Conservation (phyloP, 2,797 vertebrate species). For the Carcharodon carcharias region DNA sequence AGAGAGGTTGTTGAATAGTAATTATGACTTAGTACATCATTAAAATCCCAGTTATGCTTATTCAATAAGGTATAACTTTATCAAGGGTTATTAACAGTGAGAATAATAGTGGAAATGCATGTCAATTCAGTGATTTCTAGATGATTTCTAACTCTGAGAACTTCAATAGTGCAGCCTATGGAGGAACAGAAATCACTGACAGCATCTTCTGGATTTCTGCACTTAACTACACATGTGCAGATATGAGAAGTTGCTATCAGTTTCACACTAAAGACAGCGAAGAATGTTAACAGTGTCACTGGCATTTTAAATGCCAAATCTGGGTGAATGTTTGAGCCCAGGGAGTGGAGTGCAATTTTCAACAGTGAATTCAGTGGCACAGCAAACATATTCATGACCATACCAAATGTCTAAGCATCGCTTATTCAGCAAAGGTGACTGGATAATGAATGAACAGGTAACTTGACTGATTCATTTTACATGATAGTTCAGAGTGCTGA, state of each 20-base stretch:
- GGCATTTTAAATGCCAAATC: neutral
- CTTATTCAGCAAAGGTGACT: neutral
- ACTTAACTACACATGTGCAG: neutral
- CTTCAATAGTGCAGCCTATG: neutral
- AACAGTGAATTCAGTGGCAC: neutral
- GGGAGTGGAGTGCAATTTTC: neutral
- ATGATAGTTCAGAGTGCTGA: neutral
- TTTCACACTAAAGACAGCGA: neutral
- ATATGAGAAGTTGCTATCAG: neutral
- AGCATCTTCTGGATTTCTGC: neutral
- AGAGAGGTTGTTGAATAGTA: neutral
- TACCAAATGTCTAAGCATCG: neutral
- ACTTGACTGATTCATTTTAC: neutral
- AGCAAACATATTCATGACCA: neutral
- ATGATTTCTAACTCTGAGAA: neutral
- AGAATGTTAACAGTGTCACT: neutral
- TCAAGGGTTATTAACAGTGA: too few species aligned
- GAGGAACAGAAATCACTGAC: neutral
- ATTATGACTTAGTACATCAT: neutral
- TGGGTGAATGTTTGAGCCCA: neutral
- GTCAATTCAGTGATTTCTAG: neutral
- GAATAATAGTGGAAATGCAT: neutral
- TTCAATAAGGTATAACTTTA: too few species aligned
- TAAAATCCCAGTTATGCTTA: neutral
- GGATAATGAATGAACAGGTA: neutral